A percentile compares a stretch with the other conserved stretches of the same genome.
Evolutionary conservation across 2,113 vertebrate genomes (phyloP).

Genomic region (Percopsis transmontana): DNA sequence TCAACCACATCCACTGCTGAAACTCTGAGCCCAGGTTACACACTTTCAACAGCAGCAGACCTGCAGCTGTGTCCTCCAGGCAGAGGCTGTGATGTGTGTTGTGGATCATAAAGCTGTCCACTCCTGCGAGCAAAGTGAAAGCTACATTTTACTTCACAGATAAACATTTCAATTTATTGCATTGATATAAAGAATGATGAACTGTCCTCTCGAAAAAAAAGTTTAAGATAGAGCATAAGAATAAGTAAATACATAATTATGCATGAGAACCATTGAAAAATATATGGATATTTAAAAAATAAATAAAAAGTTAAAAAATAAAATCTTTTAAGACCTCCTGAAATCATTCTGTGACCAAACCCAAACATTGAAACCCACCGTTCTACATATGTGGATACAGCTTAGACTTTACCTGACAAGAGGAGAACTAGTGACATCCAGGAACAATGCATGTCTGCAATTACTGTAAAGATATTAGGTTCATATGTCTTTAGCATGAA

Average conservation of each 20-base stretch:
- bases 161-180: too few species aligned
- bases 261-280: too few species aligned
- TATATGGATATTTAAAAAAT: too few species aligned
- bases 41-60: slow-evolving; percentile 49
- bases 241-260: slow-evolving; percentile 1
- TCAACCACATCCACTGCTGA: slow-evolving; percentile 76
- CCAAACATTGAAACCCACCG: too few species aligned
- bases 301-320: too few species aligned
- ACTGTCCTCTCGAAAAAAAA: too few species aligned
- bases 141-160: neutral
- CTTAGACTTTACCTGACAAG: slow-evolving; percentile 60
- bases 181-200: too few species aligned
- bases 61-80: slow-evolving; percentile 57
- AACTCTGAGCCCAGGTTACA: slow-evolving; percentile 62
- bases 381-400: neutral
- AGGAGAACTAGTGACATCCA: slow-evolving; percentile 59
- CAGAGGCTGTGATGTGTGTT: slow-evolving; percentile 63
- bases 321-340: too few species aligned
- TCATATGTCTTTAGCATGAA: neutral
- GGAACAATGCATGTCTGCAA: slow-evolving; percentile 56
- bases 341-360: too few species aligned
- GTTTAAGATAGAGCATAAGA: too few species aligned
- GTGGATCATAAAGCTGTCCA: slow-evolving; percentile 66
- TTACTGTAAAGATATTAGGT: neutral
- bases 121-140: slow-evolving; percentile 42